Base-by-base conservation (phyloP, 2,888 invertebrate species). In the Agrenia bidenticulata region DNA sequence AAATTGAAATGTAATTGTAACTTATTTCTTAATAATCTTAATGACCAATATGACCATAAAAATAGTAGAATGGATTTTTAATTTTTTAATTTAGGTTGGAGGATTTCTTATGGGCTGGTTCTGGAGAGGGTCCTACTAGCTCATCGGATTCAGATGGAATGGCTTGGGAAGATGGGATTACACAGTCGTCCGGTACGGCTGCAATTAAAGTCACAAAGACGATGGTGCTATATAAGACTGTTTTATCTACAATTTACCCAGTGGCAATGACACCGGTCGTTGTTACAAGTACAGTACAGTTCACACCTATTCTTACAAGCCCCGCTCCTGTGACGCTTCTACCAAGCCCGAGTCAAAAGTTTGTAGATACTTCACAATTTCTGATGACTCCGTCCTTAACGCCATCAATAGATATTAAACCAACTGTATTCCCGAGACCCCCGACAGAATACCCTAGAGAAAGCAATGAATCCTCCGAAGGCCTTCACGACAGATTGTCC, bases 21-120 rank as follows among this genome's bases (percentile, higher is more conserved):
- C n/a, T n/a, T n/a, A n/a, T n/a, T n/a, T n/a, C n/a, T n/a, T n/a
- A n/a, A n/a, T n/a, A n/a, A n/a, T n/a, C n/a, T n/a, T n/a, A n/a
- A n/a, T n/a, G n/a, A n/a, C n/a, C n/a, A n/a, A n/a, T n/a, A n/a
- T n/a, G n/a, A n/a, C n/a, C n/a, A n/a, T n/a, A n/a, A n/a, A n/a
- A n/a, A n/a, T n/a, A n/a, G n/a, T n/a, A n/a, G n/a, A n/a, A n/a
- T n/a, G n/a, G 32, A 32, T 32, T 32, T 32, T 32, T 32, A 32
- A 32, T 32, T 11, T 32, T 32, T 4, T 11, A 32, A 32, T 45
- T n/a, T 23, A 69, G 86, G 50, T 81, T 92, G 63, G 91, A 92
- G 77, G 92, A 92, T 79, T 93, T 92, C 81, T 89, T 93, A 80
- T 92, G 92, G 92, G 90, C 90, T 0, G 92, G 92, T 0, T 89